Evolutionary conservation across 2,797 vertebrate genomes (phyloP).

Genomic region (Microhierax caerulescens): DNA sequence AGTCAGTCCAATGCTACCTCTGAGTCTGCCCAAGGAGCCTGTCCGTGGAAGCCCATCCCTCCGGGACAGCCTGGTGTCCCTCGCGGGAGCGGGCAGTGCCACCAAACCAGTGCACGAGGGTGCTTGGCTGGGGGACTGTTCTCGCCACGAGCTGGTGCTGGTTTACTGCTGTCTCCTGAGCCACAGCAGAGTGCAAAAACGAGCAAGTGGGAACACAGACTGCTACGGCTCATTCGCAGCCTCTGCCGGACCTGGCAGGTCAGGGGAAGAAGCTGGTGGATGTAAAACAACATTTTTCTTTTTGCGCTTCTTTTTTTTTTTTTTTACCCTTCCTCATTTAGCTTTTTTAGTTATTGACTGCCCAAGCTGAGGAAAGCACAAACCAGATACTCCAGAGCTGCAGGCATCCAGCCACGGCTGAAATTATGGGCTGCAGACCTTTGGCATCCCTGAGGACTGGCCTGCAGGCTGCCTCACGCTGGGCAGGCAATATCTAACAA

Average conservation of each 20-base stretch:
- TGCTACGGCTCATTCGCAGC: neutral
- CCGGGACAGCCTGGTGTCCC: neutral
- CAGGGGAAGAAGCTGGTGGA: neutral
- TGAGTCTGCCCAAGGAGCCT: neutral
- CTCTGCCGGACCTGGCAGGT: neutral
- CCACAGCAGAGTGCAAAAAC: neutral
- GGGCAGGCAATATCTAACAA: neutral
- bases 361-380: neutral
- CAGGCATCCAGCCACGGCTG: neutral
- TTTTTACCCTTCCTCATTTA: neutral
- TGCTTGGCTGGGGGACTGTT: neutral
- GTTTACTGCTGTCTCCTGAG: neutral
- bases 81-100: neutral
- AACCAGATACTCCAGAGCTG: neutral
- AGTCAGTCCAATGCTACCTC: constrained; percentile 49
- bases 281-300: neutral
- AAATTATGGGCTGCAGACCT: neutral
- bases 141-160: neutral
- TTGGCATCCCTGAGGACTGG: neutral
- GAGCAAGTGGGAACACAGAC: neutral
- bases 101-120: accelerated
- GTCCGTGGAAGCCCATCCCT: neutral
- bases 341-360: neutral
- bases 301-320: neutral
- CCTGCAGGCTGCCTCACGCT: neutral